Evolutionary conservation across 1,140 invertebrate genomes (phyloP), one percentile per base, ranked within the genome.

Genomic region (Diorhabda sublineata): DNA sequence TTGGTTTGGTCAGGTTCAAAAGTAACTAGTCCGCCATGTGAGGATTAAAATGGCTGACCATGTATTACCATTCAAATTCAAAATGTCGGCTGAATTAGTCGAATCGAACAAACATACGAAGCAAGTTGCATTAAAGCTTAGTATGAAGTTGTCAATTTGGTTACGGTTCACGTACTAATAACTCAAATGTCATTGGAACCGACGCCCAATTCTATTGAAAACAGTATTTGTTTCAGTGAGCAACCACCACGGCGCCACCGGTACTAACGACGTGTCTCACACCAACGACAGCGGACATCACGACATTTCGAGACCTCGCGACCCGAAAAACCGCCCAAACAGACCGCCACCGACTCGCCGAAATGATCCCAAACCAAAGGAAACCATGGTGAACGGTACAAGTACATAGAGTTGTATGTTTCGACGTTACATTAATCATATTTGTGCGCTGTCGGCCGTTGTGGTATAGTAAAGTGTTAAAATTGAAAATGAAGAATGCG

Each of bases 351-450:
- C 83, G 64, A 82, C 82, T 74, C 72, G 77, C 8, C 44, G 74
- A 45, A 77, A 71, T 41, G 76, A 76, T 6, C 44, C 72, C 7
- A 86, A 87, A 80, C 84, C 85, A 68, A 87, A 87, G 73, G 86
- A 87, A 77, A 80, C 85, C 70, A 81, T 87, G 78, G 86, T 87
- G 58, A 88, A 88, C 72, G 86, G 87, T 76, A 86, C 85, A 76
- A 74, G 79, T 60, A 76, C 78, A 67, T 79, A 80, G 69, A 71
- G 60, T 47, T 41, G 52, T n/a, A 44, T 58, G 47, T 57, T 58
- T 52, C 56, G 58, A 60, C 69, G 68, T 43, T 9, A 57, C n/a
- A 47, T 56, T n/a, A 42, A 42, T 41, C 41, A 67, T 59, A 42
- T 70, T 68, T 73, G 59, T 67, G 61, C 66, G 69, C 44, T 65